Evolutionary conservation across 2,797 vertebrate genomes (phyloP), one percentile per base, ranked within the genome.

Genomic region (Melanogrammus aeglefinus): DNA sequence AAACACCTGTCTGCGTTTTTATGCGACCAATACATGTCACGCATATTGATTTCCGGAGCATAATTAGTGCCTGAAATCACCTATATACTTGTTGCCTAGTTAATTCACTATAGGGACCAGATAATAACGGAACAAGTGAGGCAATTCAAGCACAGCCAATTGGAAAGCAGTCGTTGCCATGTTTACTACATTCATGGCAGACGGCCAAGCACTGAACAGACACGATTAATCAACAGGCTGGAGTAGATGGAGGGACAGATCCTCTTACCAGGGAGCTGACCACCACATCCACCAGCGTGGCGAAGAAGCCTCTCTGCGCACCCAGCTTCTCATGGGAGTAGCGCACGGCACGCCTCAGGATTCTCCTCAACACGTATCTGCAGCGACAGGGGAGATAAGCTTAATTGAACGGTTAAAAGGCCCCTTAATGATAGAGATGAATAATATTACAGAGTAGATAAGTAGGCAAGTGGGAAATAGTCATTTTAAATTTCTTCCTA

Each of bases 281-380:
- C 18, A 99, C 98, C 44, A 99, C 97, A 13, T 99, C 98, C 70
- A 99, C 97, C 81, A 99, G 90, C 0, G 96, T 94, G 74, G 98
- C 95, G 71, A 99, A 99, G 90, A 99, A 99, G 2, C 97, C 97
- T 76, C 88, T 96, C 89, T 95, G 94, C 79, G 97, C 97, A 0
- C 90, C 96, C 71, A 99, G 95, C 83, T 99, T 99, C 92, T 99
- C 98, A 0, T 98, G 97, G 75, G 98, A 95, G 18, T 99, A 99
- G 70, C 98, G 95, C 31, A 99, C 96, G 0, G 98, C 98, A 18
- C 98, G 96, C 1, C 98, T 96, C 79, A 99, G 95, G 90, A 99
- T 99, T 82, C 98, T 95, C 86, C 98, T 95, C 88, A 99, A 83
- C 90, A 99, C 98, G 0, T 99, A 99, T 73, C 98, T 99, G n/a